Evolutionary conservation across 92 coral and sea anemone genomes (phyloP), one percentile per base, ranked within the genome.

Genomic region (Epizoanthus scotinus): DNA sequence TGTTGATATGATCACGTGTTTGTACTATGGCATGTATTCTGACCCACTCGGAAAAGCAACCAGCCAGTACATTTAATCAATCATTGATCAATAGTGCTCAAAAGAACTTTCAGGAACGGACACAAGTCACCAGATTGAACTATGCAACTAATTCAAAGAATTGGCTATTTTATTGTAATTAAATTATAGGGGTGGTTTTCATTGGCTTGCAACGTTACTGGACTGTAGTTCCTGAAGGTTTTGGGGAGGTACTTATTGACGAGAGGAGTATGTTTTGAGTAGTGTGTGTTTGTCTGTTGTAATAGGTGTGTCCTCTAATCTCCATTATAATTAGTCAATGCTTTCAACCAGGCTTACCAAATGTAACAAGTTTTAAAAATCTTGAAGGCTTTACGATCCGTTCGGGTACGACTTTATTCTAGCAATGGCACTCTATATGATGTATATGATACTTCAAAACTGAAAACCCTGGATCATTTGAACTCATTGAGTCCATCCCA

Each of bases 91-190:
- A 6, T 44, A 17, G 53, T 24, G 21, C 73, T 36, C 73, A 49
- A 70, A 47, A 47, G 17, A 52, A 71, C 15, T 71, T 71, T 71
- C 55, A 71, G 62, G 38, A 50, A 71, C 61, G 17, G 15, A 71
- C 28, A 71, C 44, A 12, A 71, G 63, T 15, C 19, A 28, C 38
- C 13, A 27, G 59, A 22, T n/a, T 22, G 1, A 9, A n/a, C n/a
- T 24, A 31, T 2, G 27, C 28, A 24, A 70, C 18, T 59, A 52
- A 50, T 71, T 53, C 55, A 27, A 53, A 10, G 31, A 70, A 27
- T 70, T 8, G 59, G 1, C 52, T 25, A 44, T 70, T 49, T 21
- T 22, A 3, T 70, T 47, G 25, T 50, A 10, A 24, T 27, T 70
- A 20, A 70, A 70, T 70, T 70, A 13, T 70, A n/a, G 58, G 74